Evolutionary conservation across 2,113 vertebrate genomes (phyloP), one percentile per base, ranked within the genome.

Genomic region (Melanerpes aurifrons): DNA sequence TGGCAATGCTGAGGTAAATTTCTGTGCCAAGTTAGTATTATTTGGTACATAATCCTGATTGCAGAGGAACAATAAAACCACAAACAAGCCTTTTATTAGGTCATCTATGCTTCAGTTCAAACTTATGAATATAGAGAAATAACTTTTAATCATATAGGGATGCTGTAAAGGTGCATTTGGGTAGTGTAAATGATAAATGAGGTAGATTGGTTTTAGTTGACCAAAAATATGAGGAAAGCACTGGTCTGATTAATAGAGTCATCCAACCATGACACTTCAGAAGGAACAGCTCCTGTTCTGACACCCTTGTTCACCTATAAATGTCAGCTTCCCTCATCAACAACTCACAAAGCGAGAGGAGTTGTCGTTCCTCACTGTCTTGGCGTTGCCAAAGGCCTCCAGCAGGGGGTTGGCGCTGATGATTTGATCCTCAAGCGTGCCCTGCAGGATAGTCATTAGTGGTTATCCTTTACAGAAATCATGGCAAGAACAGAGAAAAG

Each of bases 371-470:
- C 97, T 97, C 87, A 98, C 96, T 0, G 97, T 98, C 96, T 98
- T 98, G 89, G 97, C 97, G 0, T 98, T 98, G 18, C 97, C 97
- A 47, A 98, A 98, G 54, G 97, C 97, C 72, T 98, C 97, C 91
- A 98, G 92, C 32, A 98, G 63, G 1, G 97, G 97, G 68, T 98
- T 98, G 84, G 97, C 97, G 0, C 97, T 97, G 95, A 98, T 98
- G 93, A 98, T 98, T 94, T 98, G 97, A 96, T 98, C 97, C 95
- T 98, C 97, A 45, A 98, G 97, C 0, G 98, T 99, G 19, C 99
- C 99, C 99, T 99, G 22, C 9, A 80, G 74, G n/a, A 58, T 1
- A 1, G 66, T 35, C 61, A 57, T 18, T 22, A 12, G 35, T 32
- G 9, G 6, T 31, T 31, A 56, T 9, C 21, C 13, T 35, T 68